Conservation (phyloP, 2,113 vertebrate genomes). For the Poeciliopsis prolifica region DNA sequence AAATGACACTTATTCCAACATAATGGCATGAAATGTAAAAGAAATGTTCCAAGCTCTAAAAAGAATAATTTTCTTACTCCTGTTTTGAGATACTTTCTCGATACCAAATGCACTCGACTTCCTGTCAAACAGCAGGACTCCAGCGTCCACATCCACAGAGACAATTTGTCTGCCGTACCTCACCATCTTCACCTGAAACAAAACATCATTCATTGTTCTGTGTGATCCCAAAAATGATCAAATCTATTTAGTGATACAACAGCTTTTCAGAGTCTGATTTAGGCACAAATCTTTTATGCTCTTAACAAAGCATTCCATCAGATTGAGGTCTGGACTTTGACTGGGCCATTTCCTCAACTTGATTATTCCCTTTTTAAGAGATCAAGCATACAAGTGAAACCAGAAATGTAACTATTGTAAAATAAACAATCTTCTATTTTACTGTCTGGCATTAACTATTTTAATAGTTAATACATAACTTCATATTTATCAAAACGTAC, state of each 20-base stretch:
- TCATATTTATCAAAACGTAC: no score
- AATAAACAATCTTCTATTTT: no score
- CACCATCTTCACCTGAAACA: conserved; percentile 82
- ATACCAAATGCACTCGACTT: conserved; percentile 63
- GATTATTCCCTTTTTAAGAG: no score
- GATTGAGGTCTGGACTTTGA: no score
- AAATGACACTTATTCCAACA: background rate
- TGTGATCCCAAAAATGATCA: background rate
- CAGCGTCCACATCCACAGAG: conserved; percentile 81
- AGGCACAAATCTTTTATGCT: no score
- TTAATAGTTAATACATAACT: no score
- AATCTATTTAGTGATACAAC: background rate
- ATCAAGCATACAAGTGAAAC: no score
- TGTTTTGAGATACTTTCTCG: conserved; percentile 82
- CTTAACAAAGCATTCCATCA: no score
- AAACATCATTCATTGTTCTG: background rate
- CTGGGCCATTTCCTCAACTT: no score
- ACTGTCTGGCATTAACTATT: no score
- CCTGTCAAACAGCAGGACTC: conserved; percentile 80
- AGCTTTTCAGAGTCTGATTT: no score
- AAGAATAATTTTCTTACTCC: conserved; percentile 73
- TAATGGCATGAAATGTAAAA: background rate
- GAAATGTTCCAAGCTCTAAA: background rate
- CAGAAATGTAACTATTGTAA: no score
- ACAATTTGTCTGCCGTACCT: conserved; percentile 79